phyloP scores from a whole-genome alignment of 2,797 vertebrate species.

The Paedocypris micromegethes region DNA sequence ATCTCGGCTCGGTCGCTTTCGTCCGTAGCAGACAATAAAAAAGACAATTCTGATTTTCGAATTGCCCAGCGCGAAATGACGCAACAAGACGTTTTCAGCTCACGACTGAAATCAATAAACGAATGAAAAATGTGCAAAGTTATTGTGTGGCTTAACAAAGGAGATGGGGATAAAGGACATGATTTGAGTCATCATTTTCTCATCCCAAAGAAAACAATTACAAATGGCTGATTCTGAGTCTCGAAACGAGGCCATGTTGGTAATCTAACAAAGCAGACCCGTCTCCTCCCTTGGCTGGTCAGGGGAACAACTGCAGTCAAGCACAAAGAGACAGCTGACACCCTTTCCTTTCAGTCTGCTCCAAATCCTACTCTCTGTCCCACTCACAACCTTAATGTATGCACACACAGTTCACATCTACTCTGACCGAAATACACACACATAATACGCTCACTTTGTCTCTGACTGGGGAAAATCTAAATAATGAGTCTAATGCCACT shows the following conservation, averaged over 20 bases:
- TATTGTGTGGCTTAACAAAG: neutral
- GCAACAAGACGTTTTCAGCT: neutral
- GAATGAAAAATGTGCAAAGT: constrained; percentile 1
- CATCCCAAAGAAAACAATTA: constrained; percentile 47
- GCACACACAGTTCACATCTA: constrained; percentile 45
- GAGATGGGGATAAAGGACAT: no score
- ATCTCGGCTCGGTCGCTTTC: constrained; percentile 59
- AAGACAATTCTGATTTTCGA: constrained; percentile 54
- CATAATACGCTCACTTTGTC: constrained; percentile 26
- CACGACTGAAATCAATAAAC: neutral
- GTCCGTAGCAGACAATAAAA: no score
- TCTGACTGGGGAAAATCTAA: constrained; percentile 22
- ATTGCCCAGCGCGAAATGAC: constrained; percentile 33
- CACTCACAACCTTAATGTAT: constrained; percentile 47
- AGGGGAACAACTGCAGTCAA: constrained; percentile 79
- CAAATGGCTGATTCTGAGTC: constrained; percentile 43
- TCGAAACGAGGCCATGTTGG: constrained; percentile 69
- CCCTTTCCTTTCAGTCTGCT: constrained; percentile 72
- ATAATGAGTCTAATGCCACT: constrained; percentile 37
- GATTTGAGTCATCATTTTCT: constrained; percentile 38
- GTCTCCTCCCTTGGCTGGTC: constrained; percentile 81
- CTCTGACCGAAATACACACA: constrained; percentile 48
- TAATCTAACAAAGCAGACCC: constrained; percentile 78
- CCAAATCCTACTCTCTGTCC: constrained; percentile 72
- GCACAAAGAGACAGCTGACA: constrained; percentile 83